Conservation (phyloP, 2,797 vertebrate genomes). For the Decapterus maruadsi region DNA sequence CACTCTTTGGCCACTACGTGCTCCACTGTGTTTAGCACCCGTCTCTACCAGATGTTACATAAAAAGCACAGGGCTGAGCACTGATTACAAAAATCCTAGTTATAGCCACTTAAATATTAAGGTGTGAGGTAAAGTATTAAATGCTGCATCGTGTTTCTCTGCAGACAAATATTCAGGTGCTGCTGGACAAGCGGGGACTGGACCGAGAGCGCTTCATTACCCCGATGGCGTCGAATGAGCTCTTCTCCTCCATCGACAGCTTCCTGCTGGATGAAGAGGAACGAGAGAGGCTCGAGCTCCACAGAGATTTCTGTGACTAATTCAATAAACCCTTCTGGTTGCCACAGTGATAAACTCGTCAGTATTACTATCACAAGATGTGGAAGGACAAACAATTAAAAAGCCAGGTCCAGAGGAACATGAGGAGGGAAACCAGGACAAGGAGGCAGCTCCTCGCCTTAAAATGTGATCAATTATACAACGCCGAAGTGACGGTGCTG, state of each 20-base stretch:
- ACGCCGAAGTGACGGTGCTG: slow-evolving; percentile 56
- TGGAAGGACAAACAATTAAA: slow-evolving; percentile 24
- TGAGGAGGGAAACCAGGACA: slow-evolving; percentile 4
- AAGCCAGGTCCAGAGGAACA: slow-evolving; percentile 34
- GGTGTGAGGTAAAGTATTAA: background rate
- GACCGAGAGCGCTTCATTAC: slow-evolving; percentile 93
- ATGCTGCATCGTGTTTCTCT: slow-evolving; percentile 9
- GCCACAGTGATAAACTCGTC: slow-evolving; percentile 51
- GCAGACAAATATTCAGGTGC: slow-evolving; percentile 90
- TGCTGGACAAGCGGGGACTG: slow-evolving; percentile 90
- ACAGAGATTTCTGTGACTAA: slow-evolving; percentile 90
- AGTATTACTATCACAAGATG: slow-evolving; percentile 25
- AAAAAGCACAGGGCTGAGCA: background rate
- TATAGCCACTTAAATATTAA: background rate
- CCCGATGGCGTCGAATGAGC: slow-evolving; percentile 90
- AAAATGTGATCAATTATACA: slow-evolving; percentile 51
- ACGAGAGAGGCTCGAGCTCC: slow-evolving; percentile 79
- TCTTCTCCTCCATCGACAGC: slow-evolving; percentile 92
- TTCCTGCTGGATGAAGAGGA: slow-evolving; percentile 91
- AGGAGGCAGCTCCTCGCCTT: slow-evolving; percentile 31
- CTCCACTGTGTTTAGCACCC: no score
- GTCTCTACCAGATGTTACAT: background rate
- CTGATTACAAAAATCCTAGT: background rate
- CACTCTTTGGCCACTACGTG: no score
- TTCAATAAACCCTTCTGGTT: slow-evolving; percentile 40